A percentile compares a stretch with the other conserved stretches of the same genome.
These are phyloP conservation scores for Tipula unca DNA, from an alignment of 2,888 invertebrate genomes.

Conservation along the genomic window DNA sequence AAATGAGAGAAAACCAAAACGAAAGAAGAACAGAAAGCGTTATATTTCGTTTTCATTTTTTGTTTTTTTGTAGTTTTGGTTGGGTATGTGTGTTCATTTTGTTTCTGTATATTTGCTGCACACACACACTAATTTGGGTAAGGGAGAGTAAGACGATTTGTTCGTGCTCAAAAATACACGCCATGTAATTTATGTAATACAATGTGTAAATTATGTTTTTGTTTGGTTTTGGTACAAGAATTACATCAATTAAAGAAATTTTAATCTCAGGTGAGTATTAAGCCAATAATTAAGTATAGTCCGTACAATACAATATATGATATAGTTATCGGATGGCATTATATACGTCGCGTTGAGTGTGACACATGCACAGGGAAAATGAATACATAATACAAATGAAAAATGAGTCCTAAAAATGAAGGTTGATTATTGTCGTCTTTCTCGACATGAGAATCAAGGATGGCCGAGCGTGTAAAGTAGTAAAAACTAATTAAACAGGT, in stretches of 20 bases:
- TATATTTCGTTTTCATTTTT: conserved; percentile 2
- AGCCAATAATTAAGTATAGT: too few species aligned
- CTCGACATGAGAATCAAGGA: neutral
- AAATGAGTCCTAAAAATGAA: neutral
- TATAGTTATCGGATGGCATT: neutral
- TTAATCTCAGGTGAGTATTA: too few species aligned
- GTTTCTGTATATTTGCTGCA: neutral
- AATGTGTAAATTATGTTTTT: too few species aligned
- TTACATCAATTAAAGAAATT: too few species aligned
- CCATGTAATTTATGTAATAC: neutral
- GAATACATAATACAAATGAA: neutral
- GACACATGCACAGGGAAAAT: neutral
- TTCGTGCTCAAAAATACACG: neutral
- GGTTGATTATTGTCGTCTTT: neutral
- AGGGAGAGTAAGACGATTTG: neutral
- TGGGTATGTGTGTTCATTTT: neutral
- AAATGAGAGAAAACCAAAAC: conserved; percentile 1
- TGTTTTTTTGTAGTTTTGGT: neutral
- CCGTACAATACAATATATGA: too few species aligned
- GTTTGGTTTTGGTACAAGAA: too few species aligned
- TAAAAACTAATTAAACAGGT: neutral
- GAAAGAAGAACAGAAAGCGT: conserved; percentile 8
- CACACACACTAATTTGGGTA: neutral
- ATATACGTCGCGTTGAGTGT: neutral
- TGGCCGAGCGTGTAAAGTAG: neutral